These are phyloP conservation scores for Crotalus helleri DNA, from an alignment of 2,113 vertebrate species.

Conservation along the genomic window DNA sequence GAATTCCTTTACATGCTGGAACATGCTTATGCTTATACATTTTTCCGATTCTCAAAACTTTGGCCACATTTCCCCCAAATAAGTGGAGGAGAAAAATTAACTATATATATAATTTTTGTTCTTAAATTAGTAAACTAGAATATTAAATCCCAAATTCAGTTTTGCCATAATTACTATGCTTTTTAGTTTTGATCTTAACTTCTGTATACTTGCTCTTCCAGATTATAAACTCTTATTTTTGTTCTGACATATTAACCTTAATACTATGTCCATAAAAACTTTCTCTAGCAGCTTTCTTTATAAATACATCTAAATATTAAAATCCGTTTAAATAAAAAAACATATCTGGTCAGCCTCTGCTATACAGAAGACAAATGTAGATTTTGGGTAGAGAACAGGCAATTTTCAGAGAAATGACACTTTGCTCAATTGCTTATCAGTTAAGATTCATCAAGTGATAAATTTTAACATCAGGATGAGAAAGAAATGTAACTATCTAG, in stretches of 20 bases:
- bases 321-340: not conserved
- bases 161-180: not conserved
- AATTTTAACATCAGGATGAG: not conserved
- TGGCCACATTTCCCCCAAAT: not conserved
- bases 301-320: not conserved
- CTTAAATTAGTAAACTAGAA: not conserved
- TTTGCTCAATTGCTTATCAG: not conserved
- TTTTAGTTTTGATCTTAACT: not conserved
- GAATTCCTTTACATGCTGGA: not conserved
- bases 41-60: not conserved
- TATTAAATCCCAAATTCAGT: not conserved
- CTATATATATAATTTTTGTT: not conserved
- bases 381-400: not conserved
- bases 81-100: not conserved
- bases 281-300: not conserved
- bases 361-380: not conserved
- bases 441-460: not conserved
- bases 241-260: not conserved
- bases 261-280: not conserved
- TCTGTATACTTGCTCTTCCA: not conserved
- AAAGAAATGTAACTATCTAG: not conserved
- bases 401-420: not conserved
- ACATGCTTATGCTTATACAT: not conserved
- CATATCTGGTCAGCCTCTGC: not conserved
- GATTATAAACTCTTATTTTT: not conserved